Evolutionary conservation across 1,140 invertebrate species (phyloP), one percentile per base, ranked within the genome.

Genomic region (Pteromalus puparum): DNA sequence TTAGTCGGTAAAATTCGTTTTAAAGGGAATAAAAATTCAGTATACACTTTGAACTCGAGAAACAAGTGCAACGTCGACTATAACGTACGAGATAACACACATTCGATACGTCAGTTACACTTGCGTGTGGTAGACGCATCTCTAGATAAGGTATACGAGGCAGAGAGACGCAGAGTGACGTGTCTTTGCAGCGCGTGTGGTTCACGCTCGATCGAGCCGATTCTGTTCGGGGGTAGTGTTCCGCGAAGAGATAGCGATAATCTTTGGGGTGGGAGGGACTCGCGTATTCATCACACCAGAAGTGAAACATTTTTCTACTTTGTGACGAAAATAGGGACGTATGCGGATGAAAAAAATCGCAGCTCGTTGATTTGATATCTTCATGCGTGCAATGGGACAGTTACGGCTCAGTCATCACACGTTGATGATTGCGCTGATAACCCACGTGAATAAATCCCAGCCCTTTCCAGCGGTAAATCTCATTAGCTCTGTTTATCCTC

Each of bases 171-270:
- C 9, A 65, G 76, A 78, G 9, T 18, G 76, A 28, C 61, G 21
- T 21, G 24, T 18, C 24, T 46, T n/a, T 10, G 65, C 28, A 12
- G 38, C 13, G 75, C 68, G 67, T 28, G 61, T 24, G 74, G 74
- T 85, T 85, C 67, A 82, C 80, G 84, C 80, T 85, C 80, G 80
- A 85, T 85, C 80, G 75, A 79, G 26, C 48, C 68, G 73, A 78
- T 79, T 82, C 67, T 72, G 48, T 61, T 61, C 28, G 26, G 68
- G 80, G 84, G 80, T 82, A 73, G 80, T 85, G 80, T 85, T 85
- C 80, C 80, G 53, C 84, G 67, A 85, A 82, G 75, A 67, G 80
- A 79, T 82, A 78, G 28, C 77, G 84, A 85, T 79, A 65, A 85
- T 85, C 84, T 81, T 6, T 34, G 26, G 2, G 28, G 34, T 48